Conservation (phyloP, 2,888 invertebrate species). For the Odontomyia ornata region DNA sequence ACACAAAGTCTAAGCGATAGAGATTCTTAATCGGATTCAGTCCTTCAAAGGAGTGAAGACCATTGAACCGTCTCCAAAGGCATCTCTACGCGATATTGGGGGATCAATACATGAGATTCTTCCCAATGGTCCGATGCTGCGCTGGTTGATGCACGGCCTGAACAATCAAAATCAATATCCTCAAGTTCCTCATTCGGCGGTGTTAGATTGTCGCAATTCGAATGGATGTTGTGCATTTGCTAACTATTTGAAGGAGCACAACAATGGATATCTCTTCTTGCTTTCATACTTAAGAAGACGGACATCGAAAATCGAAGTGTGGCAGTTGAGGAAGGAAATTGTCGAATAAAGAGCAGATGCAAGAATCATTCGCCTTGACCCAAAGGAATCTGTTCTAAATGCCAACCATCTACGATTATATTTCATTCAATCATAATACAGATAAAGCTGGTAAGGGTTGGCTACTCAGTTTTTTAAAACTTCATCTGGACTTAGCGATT, state of each 20-base stretch:
- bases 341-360: constrained; percentile 92
- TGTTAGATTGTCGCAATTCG: constrained; percentile 75
- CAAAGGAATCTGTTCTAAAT: constrained; percentile 97
- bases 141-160: constrained; percentile 42
- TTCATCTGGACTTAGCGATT: too few species aligned
- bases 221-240: constrained; percentile 97
- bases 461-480: too few species aligned
- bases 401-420: constrained; percentile 97
- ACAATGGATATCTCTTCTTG: constrained; percentile 98
- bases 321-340: constrained; percentile 90
- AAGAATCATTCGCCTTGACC: constrained; percentile 99
- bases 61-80: constrained; percentile 75
- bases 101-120: constrained; percentile 75
- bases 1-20: too few species aligned
- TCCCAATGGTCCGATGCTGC: constrained; percentile 49
- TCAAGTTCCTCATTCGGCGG: constrained; percentile 62
- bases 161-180: constrained; percentile 54
- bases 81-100: constrained; percentile 76
- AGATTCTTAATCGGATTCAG: constrained; percentile 85
- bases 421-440: too few species aligned
- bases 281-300: constrained; percentile 95
- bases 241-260: constrained; percentile 89
- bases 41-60: constrained; percentile 88
- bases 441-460: too few species aligned
- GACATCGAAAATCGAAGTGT: constrained; percentile 92